Conservation (phyloP, 2,888 invertebrate species). For the Carpatolechia fugitivella region DNA sequence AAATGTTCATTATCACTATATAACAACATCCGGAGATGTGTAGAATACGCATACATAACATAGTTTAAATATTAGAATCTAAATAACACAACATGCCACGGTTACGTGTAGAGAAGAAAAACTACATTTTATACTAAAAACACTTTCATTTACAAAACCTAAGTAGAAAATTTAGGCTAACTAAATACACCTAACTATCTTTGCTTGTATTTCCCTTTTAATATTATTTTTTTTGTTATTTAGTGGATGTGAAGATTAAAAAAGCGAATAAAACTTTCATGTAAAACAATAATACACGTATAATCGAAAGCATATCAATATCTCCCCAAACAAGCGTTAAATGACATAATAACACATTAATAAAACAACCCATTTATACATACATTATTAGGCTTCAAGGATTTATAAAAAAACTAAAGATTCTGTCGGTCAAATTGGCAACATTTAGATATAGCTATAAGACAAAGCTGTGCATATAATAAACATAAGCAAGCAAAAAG, state of each 20-base stretch:
- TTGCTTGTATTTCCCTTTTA: too few relatives aligned
- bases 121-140: constrained; percentile 7
- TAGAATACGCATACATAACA: neutral
- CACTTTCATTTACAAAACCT: constrained; percentile 6
- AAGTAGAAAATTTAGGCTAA: neutral
- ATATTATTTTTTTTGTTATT: too few relatives aligned
- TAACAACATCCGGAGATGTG: neutral
- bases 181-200: neutral
- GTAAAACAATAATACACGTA: too few relatives aligned
- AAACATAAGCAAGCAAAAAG: constrained; percentile 39
- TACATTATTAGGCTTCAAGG: too few relatives aligned
- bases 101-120: neutral
- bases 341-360: too few relatives aligned
- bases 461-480: constrained; percentile 36
- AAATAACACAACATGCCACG: neutral
- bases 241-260: too few relatives aligned
- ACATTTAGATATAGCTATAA: constrained; percentile 33
- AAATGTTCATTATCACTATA: neutral
- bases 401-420: neutral
- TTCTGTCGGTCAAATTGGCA: constrained; percentile 2
- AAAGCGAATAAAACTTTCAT: too few relatives aligned
- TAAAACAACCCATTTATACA: too few relatives aligned
- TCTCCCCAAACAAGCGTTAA: too few relatives aligned
- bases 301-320: too few relatives aligned
- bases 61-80: neutral